Base-by-base conservation (phyloP, 2,888 invertebrate species). In the Schizaphis graminum region DNA sequence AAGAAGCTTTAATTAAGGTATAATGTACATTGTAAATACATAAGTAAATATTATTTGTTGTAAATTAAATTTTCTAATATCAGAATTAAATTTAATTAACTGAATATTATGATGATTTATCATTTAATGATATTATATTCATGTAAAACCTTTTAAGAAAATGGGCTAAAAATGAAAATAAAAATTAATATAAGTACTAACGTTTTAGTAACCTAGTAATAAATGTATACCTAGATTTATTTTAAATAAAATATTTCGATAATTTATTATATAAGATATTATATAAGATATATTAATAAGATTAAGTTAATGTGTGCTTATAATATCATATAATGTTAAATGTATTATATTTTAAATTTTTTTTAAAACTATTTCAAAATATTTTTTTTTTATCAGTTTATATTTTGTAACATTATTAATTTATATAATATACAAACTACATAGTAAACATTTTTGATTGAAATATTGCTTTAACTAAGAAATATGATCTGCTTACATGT, bases 81-180 rank as follows among this genome's bases (percentile, higher is more conserved):
- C 28, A 26, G 28, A 11, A 56, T 44, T 91, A 56, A 56, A 56
- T 44, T 91, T 56, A 85, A 86, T 86, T 57, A 57, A 49, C 24
- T 24, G 57, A 91, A 44, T 61, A 84, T 53, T 44, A n/a, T 85
- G 41, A 44, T n/a, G 4, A 13, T 11, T 57, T 86, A 86, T 91
- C 57, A 91, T 91, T 86, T 35, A 61, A 91, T 35, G 21, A 61
- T n/a, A 41, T 61, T 56, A 21, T 56, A 84, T 92, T 92, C 28
- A 49, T 92, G 28, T 67, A 92, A 77, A 67, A 87, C 49, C 44
- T 49, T 87, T 87, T 61, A 92, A 61, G 90, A 49, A 92, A 47
- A 3, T 57, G n/a, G 35, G 8, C 26, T 7, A 44, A 44, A 56
- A 86, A 35, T 28, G 3, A 53, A 88, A 53, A 86, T 28, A 3